Base-by-base conservation (phyloP, 2,797 vertebrate species). In the Furcifer pardalis region DNA sequence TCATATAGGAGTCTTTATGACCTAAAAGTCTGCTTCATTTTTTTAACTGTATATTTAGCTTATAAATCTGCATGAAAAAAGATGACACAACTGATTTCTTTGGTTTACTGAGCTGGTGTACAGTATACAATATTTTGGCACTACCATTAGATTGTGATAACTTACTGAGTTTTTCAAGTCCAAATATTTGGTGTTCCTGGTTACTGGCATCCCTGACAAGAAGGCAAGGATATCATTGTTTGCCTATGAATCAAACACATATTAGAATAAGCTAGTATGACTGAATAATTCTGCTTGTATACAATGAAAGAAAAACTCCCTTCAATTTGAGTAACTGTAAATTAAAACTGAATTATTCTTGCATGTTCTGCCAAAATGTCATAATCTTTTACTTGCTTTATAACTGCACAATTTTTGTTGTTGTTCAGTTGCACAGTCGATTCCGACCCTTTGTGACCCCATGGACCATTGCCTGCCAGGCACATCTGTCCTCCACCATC, bases 181-280 rank as follows among this genome's bases (percentile, higher is more conserved):
- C 94, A 99, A 96, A 92, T 99, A 99, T 95, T 97, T 97, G 2
- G 99, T 99, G 89, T 98, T 98, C 83, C 98, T 97, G 82, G 98
- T 99, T 79, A 99, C 98, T 8, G 99, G 99, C 96, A 99, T 99
- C 89, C 99, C 99, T n/a, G 99, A 99, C 84, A 99, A 95, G 93
- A 99, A 99, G 86, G 98, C 98, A 95, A 99, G 95, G 93, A 99
- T 99, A 92, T 99, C 98, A 84, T 99, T 99, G 96, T 99, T 99
- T 74, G 97, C 98, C 99, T 99, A 91, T 6, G 91, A 93, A 69
- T 73, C 0, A 66, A 0, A 91, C 15, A 83, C 1, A 78, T 7
- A 71, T 77, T 63, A 77, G 42, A 82, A 77, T 65, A 27, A 84
- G 56, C 66, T 10, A 77, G 63, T 42, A 27, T 75, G 73, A 85